Base-by-base conservation (phyloP, 2,888 invertebrate genomes). In the Andrena marginata region DNA sequence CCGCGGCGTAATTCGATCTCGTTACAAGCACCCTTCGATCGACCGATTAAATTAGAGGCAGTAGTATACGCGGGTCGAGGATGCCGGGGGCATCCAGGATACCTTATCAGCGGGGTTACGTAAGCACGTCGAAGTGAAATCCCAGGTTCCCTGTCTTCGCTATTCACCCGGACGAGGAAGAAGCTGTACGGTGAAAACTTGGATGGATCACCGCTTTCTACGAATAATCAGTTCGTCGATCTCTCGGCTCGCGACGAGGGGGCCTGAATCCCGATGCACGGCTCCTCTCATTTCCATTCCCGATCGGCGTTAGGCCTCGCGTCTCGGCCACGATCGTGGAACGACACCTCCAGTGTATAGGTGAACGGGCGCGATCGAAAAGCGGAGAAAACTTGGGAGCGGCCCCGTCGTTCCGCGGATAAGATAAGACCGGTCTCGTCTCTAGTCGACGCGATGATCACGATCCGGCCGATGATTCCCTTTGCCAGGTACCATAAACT, bases 371-470 rank as follows among this genome's bases (percentile, higher is more conserved):
- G 26, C 60, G 49, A 74, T 79, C 71, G 59, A 33, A 42, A 31
- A 20, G 54, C 56, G 16, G 68, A 48, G 71, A 63, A 70, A 84
- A 77, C 26, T 70, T 84, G 84, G 80, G 74, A 86, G 80, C 74
- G 85, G 81, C 71, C 78, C 59, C 51, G 8, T 81, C 85, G 78
- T 85, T 83, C 59, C 72, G 68, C 72, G 80, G 87, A 89, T 89
- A 87, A 89, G 89, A 89, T 89, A 89, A 89, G 78, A 71, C 70
- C 67, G 77, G 79, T 74, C 80, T 74, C 80, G 60, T 82, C 77
- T 87, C 71, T 82, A 85, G 69, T 60, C 71, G 82, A 80, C 60
- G 78, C 67, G 85, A 80, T 80, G 72, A 49, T 80, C 60, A 7
- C 23, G 42, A 42, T 42, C 2, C 68, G 29, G 59, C 2, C 74